A percentile compares a stretch with the other conserved stretches of the same genome.
phyloP scores from a whole-genome alignment of 1,140 invertebrate species.

The Achroia grisella region DNA sequence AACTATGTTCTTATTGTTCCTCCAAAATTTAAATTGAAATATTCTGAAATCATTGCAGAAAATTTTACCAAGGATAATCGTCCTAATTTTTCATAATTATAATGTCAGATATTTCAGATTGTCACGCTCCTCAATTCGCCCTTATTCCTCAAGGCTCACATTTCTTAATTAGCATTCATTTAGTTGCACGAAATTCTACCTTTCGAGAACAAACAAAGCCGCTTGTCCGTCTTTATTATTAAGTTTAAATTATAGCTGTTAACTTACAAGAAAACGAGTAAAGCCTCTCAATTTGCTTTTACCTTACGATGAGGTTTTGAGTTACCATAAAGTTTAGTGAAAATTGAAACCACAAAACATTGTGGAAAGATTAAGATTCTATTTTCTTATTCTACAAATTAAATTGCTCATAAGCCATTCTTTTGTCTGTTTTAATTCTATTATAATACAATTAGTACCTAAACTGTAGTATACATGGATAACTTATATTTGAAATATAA shows the following conservation, averaged over 20 bases:
- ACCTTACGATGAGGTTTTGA: slow-evolving; percentile 29
- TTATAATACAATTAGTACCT: no score
- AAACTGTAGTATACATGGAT: no score
- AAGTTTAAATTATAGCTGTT: slow-evolving; percentile 68
- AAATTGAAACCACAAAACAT: slow-evolving; percentile 6
- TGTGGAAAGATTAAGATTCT: no score
- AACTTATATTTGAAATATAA: no score
- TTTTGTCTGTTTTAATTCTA: no score
- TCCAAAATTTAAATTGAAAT: no score
- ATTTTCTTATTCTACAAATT: no score
- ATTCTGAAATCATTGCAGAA: no score
- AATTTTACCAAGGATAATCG: no score
- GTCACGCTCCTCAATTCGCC: slow-evolving; percentile 31
- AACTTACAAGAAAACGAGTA: slow-evolving; percentile 52
- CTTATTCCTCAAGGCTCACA: slow-evolving; percentile 40
- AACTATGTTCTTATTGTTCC: no score
- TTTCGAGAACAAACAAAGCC: slow-evolving; percentile 57
- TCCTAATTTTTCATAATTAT: slow-evolving; percentile 6
- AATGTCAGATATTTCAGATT: slow-evolving; percentile 19
- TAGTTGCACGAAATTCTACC: slow-evolving; percentile 50
- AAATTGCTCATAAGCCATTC: no score
- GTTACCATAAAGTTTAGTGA: slow-evolving; percentile 23
- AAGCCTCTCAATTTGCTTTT: slow-evolving; percentile 42
- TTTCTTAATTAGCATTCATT: slow-evolving; percentile 61
- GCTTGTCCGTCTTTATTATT: slow-evolving; percentile 61